A percentile compares a stretch with the other conserved stretches of the same genome.
Conservation (phyloP, 2,888 invertebrate species). For the Sympetrum striolatum region DNA sequence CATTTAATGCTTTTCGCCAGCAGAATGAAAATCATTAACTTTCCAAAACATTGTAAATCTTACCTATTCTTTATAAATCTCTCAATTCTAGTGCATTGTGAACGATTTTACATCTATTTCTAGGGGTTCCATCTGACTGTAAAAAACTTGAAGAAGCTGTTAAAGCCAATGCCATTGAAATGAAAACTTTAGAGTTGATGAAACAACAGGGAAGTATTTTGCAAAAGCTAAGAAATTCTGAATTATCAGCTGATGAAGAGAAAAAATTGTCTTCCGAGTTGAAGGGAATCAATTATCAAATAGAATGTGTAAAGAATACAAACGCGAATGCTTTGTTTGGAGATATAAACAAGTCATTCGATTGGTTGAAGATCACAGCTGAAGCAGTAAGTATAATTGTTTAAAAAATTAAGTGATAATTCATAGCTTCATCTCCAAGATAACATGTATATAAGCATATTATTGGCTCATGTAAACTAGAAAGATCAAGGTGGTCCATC, state of each 20-base stretch:
- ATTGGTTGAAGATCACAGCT: constrained; percentile 14
- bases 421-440: too few species aligned
- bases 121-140: constrained; percentile 14
- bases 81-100: too few species aligned
- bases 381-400: not conserved
- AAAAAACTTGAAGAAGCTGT: not conserved
- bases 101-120: not conserved
- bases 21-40: too few species aligned
- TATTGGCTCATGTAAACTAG: not conserved
- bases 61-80: too few species aligned
- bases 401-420: too few species aligned
- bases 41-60: too few species aligned
- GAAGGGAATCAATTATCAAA: not conserved
- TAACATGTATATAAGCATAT: not conserved
- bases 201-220: not conserved
- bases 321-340: not conserved
- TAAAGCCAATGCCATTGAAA: constrained; percentile 8
- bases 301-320: not conserved
- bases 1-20: too few species aligned
- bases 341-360: not conserved
- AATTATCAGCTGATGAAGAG: not conserved
- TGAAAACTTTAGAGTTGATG: not conserved
- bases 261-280: not conserved
- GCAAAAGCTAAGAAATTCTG: not conserved
- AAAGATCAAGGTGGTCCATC: not conserved